Evolutionary conservation across 2,113 vertebrate genomes (phyloP), one percentile per base, ranked within the genome.

Genomic region (Sphyrna mokarran): DNA sequence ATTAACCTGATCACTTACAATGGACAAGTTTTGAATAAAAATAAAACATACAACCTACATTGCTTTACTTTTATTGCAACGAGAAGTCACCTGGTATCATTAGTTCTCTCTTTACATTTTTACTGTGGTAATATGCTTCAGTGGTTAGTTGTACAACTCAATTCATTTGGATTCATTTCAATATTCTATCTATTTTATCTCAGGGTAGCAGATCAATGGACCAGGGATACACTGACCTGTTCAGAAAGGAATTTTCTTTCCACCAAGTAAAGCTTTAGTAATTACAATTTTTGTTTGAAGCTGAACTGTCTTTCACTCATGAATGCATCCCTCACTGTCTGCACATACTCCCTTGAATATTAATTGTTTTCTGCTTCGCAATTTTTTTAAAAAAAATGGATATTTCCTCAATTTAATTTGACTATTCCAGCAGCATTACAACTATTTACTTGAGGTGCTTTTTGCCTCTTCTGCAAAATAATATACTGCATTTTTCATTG

Each of bases 231-330:
- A 66, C 4, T 93, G 89, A 93, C 61, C 61, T 93, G n/a, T 66
- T 66, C 61, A 37, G 58, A 66, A 93, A 93, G 89, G 61, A 93
- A 66, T 61, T 68, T 93, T n/a, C 66, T 66, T 93, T 83, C 37
- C 8, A 22, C 16, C 33, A 68, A 66, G 89, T 66, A 93, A 37
- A 68, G n/a, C 33, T 93, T n/a, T 66, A 0, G 89, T 93, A 93
- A 93, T 93, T 93, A 66, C 33, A 93, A 58, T 93, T 61, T 93
- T 93, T 61, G 68, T 93, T 66, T 37, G 61, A 93, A 93, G 61
- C 33, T 93, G 61, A 66, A 23, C 63, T 93, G 16, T 93, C 89
- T 93, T 93, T 93, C 5, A 18, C 89, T 93, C 61, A 37, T 93
- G 89, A 93, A 93, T 66, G 61, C 33, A 93, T 93, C 58, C 10